Conservation (phyloP, 2,888 invertebrate genomes). For the Acleris holmiana region DNA sequence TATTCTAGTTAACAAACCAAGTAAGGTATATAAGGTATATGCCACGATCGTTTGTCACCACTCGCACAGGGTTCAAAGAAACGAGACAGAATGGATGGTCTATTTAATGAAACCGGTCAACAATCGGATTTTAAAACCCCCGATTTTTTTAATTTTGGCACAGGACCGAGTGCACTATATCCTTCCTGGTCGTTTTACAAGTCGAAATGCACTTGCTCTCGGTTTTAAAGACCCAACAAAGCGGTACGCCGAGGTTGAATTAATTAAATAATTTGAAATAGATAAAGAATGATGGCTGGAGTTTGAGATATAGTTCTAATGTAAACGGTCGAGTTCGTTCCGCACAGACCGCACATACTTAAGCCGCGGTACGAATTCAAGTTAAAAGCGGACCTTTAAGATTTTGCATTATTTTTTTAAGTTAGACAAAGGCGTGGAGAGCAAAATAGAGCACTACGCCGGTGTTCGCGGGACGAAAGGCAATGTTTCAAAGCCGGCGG, state of each 20-base stretch:
- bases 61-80: not conserved
- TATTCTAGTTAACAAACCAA: too few species aligned
- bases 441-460: constrained; percentile 52
- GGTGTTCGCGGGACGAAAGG: constrained; percentile 55
- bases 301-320: constrained; percentile 3
- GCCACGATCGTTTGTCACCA: not conserved
- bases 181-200: too few species aligned
- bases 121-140: too few species aligned
- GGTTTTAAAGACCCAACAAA: too few species aligned
- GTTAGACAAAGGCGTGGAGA: constrained; percentile 54
- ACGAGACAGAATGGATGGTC: constrained; percentile 8
- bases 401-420: constrained; percentile 47
- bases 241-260: too few species aligned
- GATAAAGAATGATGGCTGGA: constrained; percentile 8
- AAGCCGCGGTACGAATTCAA: not conserved
- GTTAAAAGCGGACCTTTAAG: constrained; percentile 50
- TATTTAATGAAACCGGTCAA: constrained; percentile 40
- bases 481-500: constrained; percentile 60
- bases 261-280: too few species aligned
- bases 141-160: too few species aligned
- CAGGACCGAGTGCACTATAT: too few species aligned
- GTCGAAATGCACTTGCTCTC: too few species aligned
- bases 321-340: not conserved
- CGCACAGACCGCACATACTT: not conserved
- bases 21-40: too few species aligned